Conservation (phyloP, 2,113 vertebrate genomes). For the Coracopsis vasa region DNA sequence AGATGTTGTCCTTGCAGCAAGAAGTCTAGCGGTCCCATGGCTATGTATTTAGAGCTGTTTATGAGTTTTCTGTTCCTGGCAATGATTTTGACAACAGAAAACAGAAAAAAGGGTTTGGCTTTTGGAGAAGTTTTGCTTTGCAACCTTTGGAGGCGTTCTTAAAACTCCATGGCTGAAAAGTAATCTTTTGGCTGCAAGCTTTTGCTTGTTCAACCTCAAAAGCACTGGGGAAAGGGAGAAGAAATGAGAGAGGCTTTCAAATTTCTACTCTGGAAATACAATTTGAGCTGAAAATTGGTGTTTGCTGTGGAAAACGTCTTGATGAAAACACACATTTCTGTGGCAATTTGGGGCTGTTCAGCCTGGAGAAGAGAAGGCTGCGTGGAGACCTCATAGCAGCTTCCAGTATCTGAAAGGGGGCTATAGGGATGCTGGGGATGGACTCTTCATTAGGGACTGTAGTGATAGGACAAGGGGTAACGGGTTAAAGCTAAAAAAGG, state of each 20-base stretch:
- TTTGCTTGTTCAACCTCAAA: constrained; percentile 16
- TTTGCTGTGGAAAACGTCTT: background rate
- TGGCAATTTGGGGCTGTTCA: too few relatives aligned
- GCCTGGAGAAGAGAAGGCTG: too few relatives aligned
- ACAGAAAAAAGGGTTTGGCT: background rate
- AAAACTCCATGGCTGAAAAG: background rate
- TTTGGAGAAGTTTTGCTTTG: background rate
- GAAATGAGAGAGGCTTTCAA: background rate
- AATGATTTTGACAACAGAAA: background rate
- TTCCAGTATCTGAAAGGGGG: too few relatives aligned
- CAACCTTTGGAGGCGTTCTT: background rate
- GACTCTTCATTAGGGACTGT: too few relatives aligned
- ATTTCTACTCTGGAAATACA: background rate
- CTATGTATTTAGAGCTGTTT: background rate
- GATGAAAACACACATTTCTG: background rate
- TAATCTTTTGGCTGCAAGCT: background rate
- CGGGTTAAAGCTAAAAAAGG: too few relatives aligned
- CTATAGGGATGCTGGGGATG: too few relatives aligned
- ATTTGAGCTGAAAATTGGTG: background rate
- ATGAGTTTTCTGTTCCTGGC: background rate
- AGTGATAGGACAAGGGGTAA: too few relatives aligned
- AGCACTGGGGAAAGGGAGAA: background rate
- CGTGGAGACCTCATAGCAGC: too few relatives aligned
- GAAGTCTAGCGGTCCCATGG: background rate
- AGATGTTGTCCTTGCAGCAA: background rate